Conservation (phyloP, 1,140 invertebrate species). For the Centruroides sculpturatus region DNA sequence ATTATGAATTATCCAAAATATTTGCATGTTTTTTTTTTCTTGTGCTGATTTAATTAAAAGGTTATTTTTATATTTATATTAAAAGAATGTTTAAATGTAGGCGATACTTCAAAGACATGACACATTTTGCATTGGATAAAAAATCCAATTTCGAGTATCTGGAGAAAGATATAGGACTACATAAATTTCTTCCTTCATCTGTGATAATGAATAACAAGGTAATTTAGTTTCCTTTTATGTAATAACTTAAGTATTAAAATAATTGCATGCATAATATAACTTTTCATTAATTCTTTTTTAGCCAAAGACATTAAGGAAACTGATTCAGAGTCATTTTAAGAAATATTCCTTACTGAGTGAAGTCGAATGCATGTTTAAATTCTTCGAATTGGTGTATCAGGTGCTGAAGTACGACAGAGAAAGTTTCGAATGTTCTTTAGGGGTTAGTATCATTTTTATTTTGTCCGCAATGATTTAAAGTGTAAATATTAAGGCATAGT, state of each 20-base stretch:
- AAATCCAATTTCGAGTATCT: constrained; percentile 93
- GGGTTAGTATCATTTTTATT: no score
- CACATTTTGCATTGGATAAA: constrained; percentile 77
- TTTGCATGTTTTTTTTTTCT: neutral
- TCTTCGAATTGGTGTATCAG: constrained; percentile 69
- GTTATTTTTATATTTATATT: neutral
- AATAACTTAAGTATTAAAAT: neutral
- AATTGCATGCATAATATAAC: neutral
- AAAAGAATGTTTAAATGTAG: constrained; percentile 20
- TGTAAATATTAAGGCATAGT: no score
- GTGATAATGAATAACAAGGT: constrained; percentile 70
- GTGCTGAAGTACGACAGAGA: constrained; percentile 84
- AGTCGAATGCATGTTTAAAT: constrained; percentile 66
- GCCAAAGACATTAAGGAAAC: constrained; percentile 61
- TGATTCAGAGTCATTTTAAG: constrained; percentile 85
- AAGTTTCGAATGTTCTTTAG: constrained; percentile 50
- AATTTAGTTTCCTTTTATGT: neutral
- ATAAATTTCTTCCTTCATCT: constrained; percentile 80
- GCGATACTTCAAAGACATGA: constrained; percentile 68
- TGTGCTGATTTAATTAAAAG: neutral
- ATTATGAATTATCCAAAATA: neutral
- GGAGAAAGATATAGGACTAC: constrained; percentile 87
- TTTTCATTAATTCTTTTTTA: constrained; percentile 21
- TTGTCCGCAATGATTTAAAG: no score
- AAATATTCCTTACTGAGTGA: constrained; percentile 52